Percentiles rank a stretch among this genome's conserved stretches.
Conservation (phyloP, 1,140 invertebrate species). For the Melipona quadrifasciata region DNA sequence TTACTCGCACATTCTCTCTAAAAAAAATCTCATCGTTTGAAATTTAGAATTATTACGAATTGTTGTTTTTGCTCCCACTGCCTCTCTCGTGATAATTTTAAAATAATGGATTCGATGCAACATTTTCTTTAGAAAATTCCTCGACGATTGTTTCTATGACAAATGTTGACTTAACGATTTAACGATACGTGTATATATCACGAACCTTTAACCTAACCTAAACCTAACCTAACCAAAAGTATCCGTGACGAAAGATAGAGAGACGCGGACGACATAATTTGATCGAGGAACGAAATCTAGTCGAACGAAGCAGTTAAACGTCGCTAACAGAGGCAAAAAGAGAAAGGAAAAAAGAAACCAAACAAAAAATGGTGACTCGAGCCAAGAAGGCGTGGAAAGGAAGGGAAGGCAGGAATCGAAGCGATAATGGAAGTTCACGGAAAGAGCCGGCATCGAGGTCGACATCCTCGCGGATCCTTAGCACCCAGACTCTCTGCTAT, state of each 20-base stretch:
- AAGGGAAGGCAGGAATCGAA: conserved; percentile 8
- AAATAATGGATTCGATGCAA: too few relatives aligned
- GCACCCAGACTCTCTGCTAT: neutral
- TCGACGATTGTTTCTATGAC: neutral
- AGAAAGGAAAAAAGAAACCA: conserved; percentile 26
- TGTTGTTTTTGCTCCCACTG: too few relatives aligned
- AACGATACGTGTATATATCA: too few relatives aligned
- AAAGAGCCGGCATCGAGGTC: neutral
- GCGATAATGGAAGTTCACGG: conserved; percentile 1
- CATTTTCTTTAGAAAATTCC: neutral
- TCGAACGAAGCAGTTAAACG: conserved; percentile 39
- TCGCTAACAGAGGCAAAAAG: neutral
- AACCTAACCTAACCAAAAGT: too few relatives aligned
- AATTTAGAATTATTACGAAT: too few relatives aligned
- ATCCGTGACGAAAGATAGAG: neutral
- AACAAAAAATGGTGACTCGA: neutral
- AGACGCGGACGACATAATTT: conserved; percentile 19
- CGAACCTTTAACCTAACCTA: too few relatives aligned
- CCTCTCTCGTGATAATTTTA: too few relatives aligned
- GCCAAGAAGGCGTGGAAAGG: neutral
- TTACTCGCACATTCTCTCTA: too few relatives aligned
- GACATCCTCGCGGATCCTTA: conserved; percentile 20
- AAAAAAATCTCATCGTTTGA: too few relatives aligned
- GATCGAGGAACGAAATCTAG: conserved; percentile 2
- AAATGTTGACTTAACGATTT: neutral